A percentile compares a stretch with the other conserved stretches of the same genome.
Evolutionary conservation across 2,113 vertebrate species (phyloP).

Genomic region (Thermophis baileyi): DNA sequence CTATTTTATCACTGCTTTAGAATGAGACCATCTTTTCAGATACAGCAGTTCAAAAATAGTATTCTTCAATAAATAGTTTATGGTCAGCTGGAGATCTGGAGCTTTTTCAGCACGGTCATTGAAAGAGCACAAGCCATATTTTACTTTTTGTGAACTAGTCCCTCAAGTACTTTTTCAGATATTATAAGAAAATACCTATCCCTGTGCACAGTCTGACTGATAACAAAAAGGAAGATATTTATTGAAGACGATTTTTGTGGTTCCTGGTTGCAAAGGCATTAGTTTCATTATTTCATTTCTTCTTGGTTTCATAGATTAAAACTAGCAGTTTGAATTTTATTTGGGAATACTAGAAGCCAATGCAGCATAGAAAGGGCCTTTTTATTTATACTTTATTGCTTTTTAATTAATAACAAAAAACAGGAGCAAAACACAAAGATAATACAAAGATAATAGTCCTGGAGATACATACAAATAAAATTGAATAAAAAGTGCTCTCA

Average conservation of each 20-base stretch:
- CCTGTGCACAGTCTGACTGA: neutral
- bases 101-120: slow-evolving; percentile 32
- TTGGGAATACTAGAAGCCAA: neutral
- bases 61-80: slow-evolving; percentile 48
- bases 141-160: slow-evolving; percentile 20
- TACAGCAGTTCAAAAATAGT: slow-evolving; percentile 46
- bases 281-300: neutral
- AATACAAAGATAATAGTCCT: neutral
- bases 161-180: neutral
- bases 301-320: neutral
- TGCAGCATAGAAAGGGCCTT: neutral
- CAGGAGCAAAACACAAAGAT: neutral
- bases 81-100: slow-evolving; percentile 42
- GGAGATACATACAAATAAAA: neutral
- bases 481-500: neutral
- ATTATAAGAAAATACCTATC: neutral
- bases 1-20: slow-evolving; percentile 33
- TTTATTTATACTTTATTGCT: neutral
- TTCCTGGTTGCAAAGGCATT: neutral
- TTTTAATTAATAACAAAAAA: neutral
- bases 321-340: neutral
- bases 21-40: slow-evolving; percentile 44
- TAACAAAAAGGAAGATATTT: neutral
- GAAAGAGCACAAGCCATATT: neutral
- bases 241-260: neutral